Base-by-base conservation (phyloP, 2,113 vertebrate genomes). In the Urocynchramus pylzowi region DNA sequence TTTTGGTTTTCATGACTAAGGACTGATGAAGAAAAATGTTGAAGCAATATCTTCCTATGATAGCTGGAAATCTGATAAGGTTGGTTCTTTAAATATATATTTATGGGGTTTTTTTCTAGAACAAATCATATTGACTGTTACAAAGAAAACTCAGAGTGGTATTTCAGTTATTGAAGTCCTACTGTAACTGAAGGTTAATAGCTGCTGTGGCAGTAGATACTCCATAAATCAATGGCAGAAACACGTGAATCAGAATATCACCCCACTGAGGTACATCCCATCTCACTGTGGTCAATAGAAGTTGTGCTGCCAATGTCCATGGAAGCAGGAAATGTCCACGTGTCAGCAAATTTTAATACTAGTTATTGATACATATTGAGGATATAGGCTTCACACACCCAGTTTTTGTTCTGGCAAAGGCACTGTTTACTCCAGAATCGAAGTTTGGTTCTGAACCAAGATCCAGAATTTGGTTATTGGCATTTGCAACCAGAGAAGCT, bases 181-280 rank as follows among this genome's bases (percentile, higher is more conserved):
- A 49, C 39, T 89, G 80, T 80, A 84, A 69, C 65, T 84, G 86
- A 95, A 95, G 86, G 93, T 95, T 91, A 93, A 91, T 91, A 93
- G 90, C 85, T 80, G 75, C 50, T 90, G 84, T 93, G 84, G 88
- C 84, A 95, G 88, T 82, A 88, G 64, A 83, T 86, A 84, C 20
- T 92, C 88, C 53, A 91, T 88, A 94, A 93, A 95, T 96, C 96
- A 90, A 93, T 96, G 57, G 50, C 73, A 96, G n/a, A 93, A 92
- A 89, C 45, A 84, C 10, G 1, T 69, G 78, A 82, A 82, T 77
- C 84, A 42, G 44, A 93, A 57, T 71, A 82, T 79, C 78, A 89
- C 35, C 16, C 49, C 86, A 73, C 73, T 63, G 85, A 71, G 61
- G 27, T 69, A 64, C 19, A 14, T 47, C 39, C 41, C 35, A 7